Base-by-base conservation (phyloP, 2,797 vertebrate genomes). In the Propithecus perrieri region DNA sequence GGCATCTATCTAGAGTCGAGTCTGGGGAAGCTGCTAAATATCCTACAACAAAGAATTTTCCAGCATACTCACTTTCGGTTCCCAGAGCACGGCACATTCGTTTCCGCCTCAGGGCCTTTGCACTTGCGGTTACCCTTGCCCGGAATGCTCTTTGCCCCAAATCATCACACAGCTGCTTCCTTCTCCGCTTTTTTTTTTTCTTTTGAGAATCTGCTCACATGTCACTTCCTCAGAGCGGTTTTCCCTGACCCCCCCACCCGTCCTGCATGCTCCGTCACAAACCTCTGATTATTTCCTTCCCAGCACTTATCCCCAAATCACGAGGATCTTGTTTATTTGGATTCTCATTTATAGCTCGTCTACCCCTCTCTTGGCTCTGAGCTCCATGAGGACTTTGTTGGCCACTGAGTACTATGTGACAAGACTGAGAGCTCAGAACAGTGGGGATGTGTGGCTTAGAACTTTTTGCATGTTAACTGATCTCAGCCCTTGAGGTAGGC, bases 161-260 rank as follows among this genome's bases (percentile, higher is more conserved):
- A 43, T n/a, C 7, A 2, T 61, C 61, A 17, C 43, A 22, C 2
- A 48, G 63, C 7, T 53, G 5, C 76, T 20, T 35, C 50, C 35
- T 65, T 26, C 78, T 84, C 15, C 1, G 53, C 7, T 69, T 48
- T 46, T 50, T 50, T 50, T 50, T 50, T 53, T 53, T 53, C 17
- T 53, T 78, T 35, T 55, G 53, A 76, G 71, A 83, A 63, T 35
- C 38, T 28, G 35, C 43, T 87, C 57, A 26, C 5, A 57, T 18
- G 33, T 50, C 55, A 5, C 33, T 26, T 48, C 33, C 53, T 71
- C 9, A 20, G 69, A 90, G 75, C 18, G 0, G 71, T 57, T 72
- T 97, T 91, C 92, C 98, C 98, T 98, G 97, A 98, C 96, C 85
- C 83, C 20, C 7, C 75, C 93, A 28, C 53, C 72, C 71, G 94